Evolutionary conservation across 2,888 invertebrate species (phyloP), one percentile per base, ranked within the genome.

Genomic region (Gandaritis pyraliata): DNA sequence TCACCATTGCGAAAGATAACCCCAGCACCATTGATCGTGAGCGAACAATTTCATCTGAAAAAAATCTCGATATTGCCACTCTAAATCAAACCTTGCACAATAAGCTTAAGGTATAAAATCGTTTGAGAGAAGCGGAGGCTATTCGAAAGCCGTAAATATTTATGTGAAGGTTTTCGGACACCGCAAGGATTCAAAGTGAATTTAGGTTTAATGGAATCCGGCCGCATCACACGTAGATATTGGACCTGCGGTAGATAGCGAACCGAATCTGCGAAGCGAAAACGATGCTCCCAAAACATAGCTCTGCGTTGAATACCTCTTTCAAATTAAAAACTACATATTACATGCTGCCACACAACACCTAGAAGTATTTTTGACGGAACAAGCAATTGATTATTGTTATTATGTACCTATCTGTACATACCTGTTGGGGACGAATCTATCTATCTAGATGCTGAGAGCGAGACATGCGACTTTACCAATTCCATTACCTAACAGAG

Each of bases 201-300:
- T 74, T 76, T 68, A 66, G 75, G 71, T 77, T 77, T 83, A 83
- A 86, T 85, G 83, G 83, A 79, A 80, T 78, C 79, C 72, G 67
- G 72, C 76, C 69, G 59, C 43, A 68, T 73, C 73, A 33, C 12
- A n/a, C 16, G 5, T 46, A 54, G 54, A 54, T 38, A 54, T 54
- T 45, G 36, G 38, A 23, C 46, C 8, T 33, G 52, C 43, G 52
- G 13, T 51, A 13, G 29, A n/a, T 39, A 41, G 51, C 51, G 18
- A 3, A 38, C 12, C n/a, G n/a, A n/a, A n/a, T n/a, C n/a, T 23
- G 23, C 15, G 16, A 49, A 18, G 36, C 38, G 50, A 41, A 1
- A 47, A 43, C 16, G 30, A 41, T n/a, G n/a, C n/a, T n/a, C n/a
- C n/a, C n/a, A n/a, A n/a, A n/a, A n/a, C n/a, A n/a, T n/a, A n/a